Conservation (phyloP, 2,797 vertebrate species). For the Sebastes kiyomatsui region DNA sequence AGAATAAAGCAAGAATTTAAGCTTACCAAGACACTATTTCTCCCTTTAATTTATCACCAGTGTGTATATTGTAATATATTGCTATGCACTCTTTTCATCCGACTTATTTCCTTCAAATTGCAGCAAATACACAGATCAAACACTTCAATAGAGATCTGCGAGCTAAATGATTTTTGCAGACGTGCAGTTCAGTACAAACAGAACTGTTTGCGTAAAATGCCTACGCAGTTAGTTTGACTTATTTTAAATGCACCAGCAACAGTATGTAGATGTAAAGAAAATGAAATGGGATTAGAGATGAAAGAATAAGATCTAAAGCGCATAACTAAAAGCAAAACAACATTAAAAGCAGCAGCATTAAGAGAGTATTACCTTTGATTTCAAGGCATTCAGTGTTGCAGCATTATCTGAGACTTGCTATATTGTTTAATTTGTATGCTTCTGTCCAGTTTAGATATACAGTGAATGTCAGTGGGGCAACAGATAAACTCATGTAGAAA, state of each 20-base stretch:
- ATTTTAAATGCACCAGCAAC: background rate
- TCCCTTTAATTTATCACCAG: background rate
- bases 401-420: background rate
- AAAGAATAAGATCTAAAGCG: background rate
- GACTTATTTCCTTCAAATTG: background rate
- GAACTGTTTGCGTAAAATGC: background rate
- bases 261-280: background rate
- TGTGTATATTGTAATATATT: background rate
- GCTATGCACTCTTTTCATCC: background rate
- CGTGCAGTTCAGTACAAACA: background rate
- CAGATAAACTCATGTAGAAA: background rate
- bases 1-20: too few species aligned
- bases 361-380: background rate
- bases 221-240: background rate
- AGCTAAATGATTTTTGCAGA: background rate
- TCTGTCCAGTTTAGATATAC: background rate
- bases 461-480: background rate
- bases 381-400: background rate
- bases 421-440: background rate
- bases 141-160: background rate
- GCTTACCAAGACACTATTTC: background rate
- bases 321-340: background rate
- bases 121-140: background rate
- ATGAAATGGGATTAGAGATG: background rate
- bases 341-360: background rate